Evolutionary conservation across 2,113 vertebrate genomes (phyloP), one percentile per base, ranked within the genome.

Genomic region (Perca fluviatilis): DNA sequence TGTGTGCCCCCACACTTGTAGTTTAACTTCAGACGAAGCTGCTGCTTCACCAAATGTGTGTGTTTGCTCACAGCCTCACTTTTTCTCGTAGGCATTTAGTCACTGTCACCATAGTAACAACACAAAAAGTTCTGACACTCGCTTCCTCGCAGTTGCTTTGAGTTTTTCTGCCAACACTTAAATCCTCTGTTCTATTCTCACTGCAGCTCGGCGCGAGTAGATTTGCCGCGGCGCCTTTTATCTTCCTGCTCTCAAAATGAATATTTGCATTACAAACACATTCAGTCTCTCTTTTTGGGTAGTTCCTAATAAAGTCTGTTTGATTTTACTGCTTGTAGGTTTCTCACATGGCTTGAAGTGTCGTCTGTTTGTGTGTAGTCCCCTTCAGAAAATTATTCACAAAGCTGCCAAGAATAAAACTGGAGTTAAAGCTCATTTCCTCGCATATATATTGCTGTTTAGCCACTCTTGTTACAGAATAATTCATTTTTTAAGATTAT

Each of bases 91-190:
- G 73, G 78, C 86, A 80, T 65, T 89, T 84, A 77, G 74, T 83
- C 69, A 71, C 74, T 62, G 74, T 92, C 91, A 80, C 91, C 87
- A 86, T 86, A 80, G 94, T 76, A 93, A 94, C 91, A 50, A 49
- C 85, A 86, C 86, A 81, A 90, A 84, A 46, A 89, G 67, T 88
- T 73, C 74, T 85, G 79, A 82, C 85, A 82, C 79, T 73, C 56
- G 81, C 84, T 79, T 79, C 71, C 43, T 72, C 6, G 15, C 77
- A 74, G 75, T 77, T 6, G 56, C 82, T 86, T 83, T 74, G 74
- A 80, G 74, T 74, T 75, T 65, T 68, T 73, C 75, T 72, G 49
- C 54, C 1, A 79, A 71, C 46, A 60, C 76, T 78, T 75, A 66
- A 81, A 76, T 76, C 76, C 77, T 73, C 40, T 76, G n/a, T 61